phyloP scores from a whole-genome alignment of 2,797 vertebrate species.

The Margarornis squamiger region DNA sequence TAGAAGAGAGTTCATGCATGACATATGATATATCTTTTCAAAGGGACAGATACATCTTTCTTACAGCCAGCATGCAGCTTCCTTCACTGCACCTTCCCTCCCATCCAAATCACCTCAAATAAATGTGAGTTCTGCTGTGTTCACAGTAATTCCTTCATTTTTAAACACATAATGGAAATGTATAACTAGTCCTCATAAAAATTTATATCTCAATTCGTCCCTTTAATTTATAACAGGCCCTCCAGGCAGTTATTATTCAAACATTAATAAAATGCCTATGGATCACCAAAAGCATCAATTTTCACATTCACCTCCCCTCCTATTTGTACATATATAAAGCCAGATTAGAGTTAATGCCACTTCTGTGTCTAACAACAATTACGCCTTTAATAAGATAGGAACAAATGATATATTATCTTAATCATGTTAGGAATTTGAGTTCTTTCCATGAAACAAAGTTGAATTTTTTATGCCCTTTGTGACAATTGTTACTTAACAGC shows the following conservation, averaged over 20 bases:
- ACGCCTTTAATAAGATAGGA: conserved; percentile 85
- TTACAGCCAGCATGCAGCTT: conserved; percentile 64
- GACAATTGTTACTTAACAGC: conserved; percentile 84
- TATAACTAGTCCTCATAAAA: conserved; percentile 95
- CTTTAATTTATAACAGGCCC: conserved; percentile 95
- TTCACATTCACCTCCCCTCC: conserved; percentile 82
- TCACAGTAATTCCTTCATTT: conserved; percentile 91
- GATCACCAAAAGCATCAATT: conserved; percentile 89
- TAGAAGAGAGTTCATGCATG: conserved; percentile 75
- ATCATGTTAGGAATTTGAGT: conserved; percentile 79
- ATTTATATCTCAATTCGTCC: conserved; percentile 93
- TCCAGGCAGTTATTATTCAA: conserved; percentile 98
- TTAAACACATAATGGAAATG: conserved; percentile 95
- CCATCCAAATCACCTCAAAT: conserved; percentile 81
- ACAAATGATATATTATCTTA: conserved; percentile 88
- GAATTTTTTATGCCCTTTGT: conserved; percentile 91
- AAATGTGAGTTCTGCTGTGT: conserved; percentile 78
- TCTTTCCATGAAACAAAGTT: conserved; percentile 81
- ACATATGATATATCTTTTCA: conserved; percentile 81
- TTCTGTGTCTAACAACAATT: conserved; percentile 89
- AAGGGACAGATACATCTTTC: conserved; percentile 83
- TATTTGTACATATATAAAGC: conserved; percentile 88
- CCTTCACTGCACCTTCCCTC: conserved; percentile 61
- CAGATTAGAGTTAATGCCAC: conserved; percentile 78
- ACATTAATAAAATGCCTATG: conserved; percentile 97